Evolutionary conservation across 2,797 vertebrate genomes (phyloP), one percentile per base, ranked within the genome.

Genomic region (Clarias fuscus): DNA sequence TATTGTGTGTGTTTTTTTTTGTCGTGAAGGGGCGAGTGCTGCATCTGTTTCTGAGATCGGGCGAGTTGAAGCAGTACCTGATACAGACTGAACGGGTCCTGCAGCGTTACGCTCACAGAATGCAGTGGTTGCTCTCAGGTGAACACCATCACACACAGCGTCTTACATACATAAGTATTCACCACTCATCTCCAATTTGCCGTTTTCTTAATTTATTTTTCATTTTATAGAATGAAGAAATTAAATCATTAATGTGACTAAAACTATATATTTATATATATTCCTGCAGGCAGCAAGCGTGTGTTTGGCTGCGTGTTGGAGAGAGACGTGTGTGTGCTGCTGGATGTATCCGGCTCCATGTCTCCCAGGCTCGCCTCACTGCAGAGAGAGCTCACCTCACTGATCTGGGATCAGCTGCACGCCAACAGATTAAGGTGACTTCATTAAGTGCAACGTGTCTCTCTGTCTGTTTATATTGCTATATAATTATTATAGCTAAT

Each of bases 91-190:
- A 95, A 90, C 92, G 89, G 70, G 88, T 94, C 37, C 48, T 93
- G 30, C 89, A 48, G 30, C 62, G 95, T 17, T 96, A 96, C 0
- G 0, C 92, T 15, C 90, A 86, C 30, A 94, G 96, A 71, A 84
- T 96, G 84, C 94, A 94, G 82, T 97, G 96, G 96, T 93, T 97
- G 70, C 91, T 97, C 24, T 95, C 96, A 40, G 96, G 96, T 97
- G 77, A 67, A 43, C 30, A 40, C 65, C 30, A 48, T 53, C 27
- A 82, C 68, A 68, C 64, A 13, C 17, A 11, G 24, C 3, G 24
- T 24, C 1, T 17, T 53, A n/a, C 24, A 56, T 53, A n/a, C 24
- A 56, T n/a, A 53, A 75, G 72, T 53, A 73, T 73, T 73, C 14
- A 4, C 20, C 68, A 37, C 37, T 1, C 30, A 30, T 14, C 11